Conservation (phyloP, 2,888 invertebrate species). For the Drosophila rubida region DNA sequence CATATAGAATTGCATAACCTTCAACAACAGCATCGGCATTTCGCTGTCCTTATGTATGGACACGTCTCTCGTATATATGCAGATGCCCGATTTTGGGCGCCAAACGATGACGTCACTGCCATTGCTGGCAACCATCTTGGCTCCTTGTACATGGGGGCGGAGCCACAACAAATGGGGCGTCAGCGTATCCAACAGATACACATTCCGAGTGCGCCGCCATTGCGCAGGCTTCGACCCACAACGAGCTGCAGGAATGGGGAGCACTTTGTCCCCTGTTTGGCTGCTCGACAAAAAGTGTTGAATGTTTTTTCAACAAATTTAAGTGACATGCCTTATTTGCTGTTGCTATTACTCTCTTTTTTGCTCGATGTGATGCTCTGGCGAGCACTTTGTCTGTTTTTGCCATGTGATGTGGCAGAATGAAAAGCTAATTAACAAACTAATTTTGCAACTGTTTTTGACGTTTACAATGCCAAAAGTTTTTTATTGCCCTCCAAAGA, state of each 20-base stretch:
- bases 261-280: not conserved
- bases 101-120: constrained; percentile 64
- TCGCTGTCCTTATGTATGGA: constrained; percentile 28
- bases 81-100: constrained; percentile 37
- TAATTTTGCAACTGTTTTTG: constrained; percentile 76
- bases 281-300: constrained; percentile 1
- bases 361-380: not conserved
- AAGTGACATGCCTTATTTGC: constrained; percentile 37
- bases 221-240: constrained; percentile 50
- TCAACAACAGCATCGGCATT: constrained; percentile 63
- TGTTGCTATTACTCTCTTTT: constrained; percentile 17
- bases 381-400: constrained; percentile 49
- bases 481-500: constrained; percentile 49
- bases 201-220: constrained; percentile 20
- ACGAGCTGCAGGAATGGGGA: not conserved
- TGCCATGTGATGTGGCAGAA: constrained; percentile 58
- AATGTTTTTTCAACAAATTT: constrained; percentile 27
- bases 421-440: constrained; percentile 80
- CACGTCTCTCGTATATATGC: constrained; percentile 24
- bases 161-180: constrained; percentile 59
- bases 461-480: constrained; percentile 68
- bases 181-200: constrained; percentile 64
- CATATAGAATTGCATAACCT: constrained; percentile 64
- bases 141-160: constrained; percentile 54
- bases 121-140: constrained; percentile 73